Evolutionary conservation across 2,113 vertebrate species (phyloP), one percentile per base, ranked within the genome.

Genomic region (Sinocyclocheilus rhinocerous): DNA sequence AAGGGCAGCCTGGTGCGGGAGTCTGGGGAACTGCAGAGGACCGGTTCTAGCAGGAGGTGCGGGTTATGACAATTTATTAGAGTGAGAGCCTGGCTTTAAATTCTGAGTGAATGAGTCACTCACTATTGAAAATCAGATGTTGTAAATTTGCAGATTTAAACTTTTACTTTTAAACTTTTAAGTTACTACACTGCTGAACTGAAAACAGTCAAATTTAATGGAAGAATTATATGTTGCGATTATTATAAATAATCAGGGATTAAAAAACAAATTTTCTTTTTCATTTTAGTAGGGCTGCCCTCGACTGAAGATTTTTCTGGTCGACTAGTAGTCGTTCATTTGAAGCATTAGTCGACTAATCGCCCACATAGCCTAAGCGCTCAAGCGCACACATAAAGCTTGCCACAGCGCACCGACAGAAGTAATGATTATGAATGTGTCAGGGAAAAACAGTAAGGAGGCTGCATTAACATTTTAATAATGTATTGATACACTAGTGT

Each of bases 1-100:
- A 99, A 99, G 91, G 98, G 98, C 81, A 99, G 97, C 77, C 95
- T 99, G 36, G 96, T 99, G 90, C 95, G 97, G 84, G 98, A 99
- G 94, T 95, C 97, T 75, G 96, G 95, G 0, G 97, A 99, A 67
- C 97, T 98, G 90, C 97, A 98, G 94, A 93, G 97, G 89, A 93
- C 92, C 39, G 90, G 93, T 84, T 94, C 92, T 80, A 95, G 92
- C 88, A 90, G 95, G 84, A 92, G 94, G 93, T 94, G 48, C 9
- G 36, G 2, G 57, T 77, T 57, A 69, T 12, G 24, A 15, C 39
- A 69, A 4, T 36, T n/a, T 59, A 16, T 84, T 9, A 42, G 50
- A 61, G 6, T 75, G 1, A 70, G 1, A 12, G 18, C 61, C 36
- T 12, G 15, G 10, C 26, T 39, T 13, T 13, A 8, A 69, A 69